Base-by-base conservation (phyloP, 1,140 invertebrate species). In the Glossosoma conforme region DNA sequence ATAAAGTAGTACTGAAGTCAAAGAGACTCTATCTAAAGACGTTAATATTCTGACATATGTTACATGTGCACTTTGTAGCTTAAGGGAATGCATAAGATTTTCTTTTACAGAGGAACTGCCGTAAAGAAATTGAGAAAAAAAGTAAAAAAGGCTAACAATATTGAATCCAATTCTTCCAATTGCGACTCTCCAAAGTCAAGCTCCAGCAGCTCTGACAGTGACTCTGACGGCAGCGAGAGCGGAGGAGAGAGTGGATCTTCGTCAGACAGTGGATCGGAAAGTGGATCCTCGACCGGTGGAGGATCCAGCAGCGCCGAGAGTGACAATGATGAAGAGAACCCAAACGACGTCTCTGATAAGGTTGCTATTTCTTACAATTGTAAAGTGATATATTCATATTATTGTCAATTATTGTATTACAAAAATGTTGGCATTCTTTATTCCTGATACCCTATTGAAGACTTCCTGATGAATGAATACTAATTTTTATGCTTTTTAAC, bases 201-300 rank as follows among this genome's bases (percentile, higher is more conserved):
- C 28, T 56, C 57, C 22, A 51, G 49, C 32, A 53, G 55, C 25
- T 58, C 58, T 3, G 52, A 52, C 2, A 48, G 58, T 49, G 64
- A 62, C 32, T 62, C 61, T 4, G 57, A 56, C 9, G 38, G 46
- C 2, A 25, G 28, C 13, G 43, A 36, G 21, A 50, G 46, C 20
- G 45, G 41, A 0, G n/a, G n/a, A n/a, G n/a, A n/a, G n/a, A n/a
- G n/a, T n/a, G 63, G 60, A 8, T 63, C 66, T 11, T 24, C 33
- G 4, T 66, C 65, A 10, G 67, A 71, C n/a, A 69, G 64, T 28
- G 69, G 70, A 35, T 65, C 67, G 0, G 69, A 68, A 30, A 70
- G 65, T 44, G 62, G 62, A 2, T 62, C 64, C 46, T 62, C 54
- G 24, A 64, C 61, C 9, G 62, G 62, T 5, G 61, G 62, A 6